Evolutionary conservation across 1,140 invertebrate genomes (phyloP).

Genomic region (Caenorhabditis brenneri): DNA sequence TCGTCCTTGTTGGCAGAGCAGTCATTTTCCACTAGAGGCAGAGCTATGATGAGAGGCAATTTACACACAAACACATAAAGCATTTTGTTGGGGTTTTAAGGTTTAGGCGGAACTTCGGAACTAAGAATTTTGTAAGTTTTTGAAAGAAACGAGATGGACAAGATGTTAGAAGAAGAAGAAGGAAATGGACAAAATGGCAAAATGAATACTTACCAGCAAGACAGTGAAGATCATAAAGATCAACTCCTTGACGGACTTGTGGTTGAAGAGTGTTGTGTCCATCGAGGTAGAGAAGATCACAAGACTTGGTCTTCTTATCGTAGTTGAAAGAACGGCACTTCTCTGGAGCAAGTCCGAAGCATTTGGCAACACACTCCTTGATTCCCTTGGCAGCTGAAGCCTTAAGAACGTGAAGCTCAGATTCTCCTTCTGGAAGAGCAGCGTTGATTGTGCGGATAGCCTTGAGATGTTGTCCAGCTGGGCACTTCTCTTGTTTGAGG

Average conservation of each 20-base stretch:
- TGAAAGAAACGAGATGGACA: slow-evolving; percentile 2
- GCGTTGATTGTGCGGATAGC: slow-evolving; percentile 66
- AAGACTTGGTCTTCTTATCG: slow-evolving; percentile 63
- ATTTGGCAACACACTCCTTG: slow-evolving; percentile 63
- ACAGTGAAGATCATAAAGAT: slow-evolving; percentile 69
- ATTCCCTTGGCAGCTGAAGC: slow-evolving; percentile 53
- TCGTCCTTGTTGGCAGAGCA: slow-evolving; percentile 62
- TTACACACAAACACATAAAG: slow-evolving; percentile 35
- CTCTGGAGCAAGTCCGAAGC: slow-evolving; percentile 63
- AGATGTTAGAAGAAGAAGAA: neutral
- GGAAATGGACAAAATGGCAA: neutral
- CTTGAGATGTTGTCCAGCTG: slow-evolving; percentile 60
- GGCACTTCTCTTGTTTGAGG: slow-evolving; percentile 65
- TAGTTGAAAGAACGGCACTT: slow-evolving; percentile 70
- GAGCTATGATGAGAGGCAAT: slow-evolving; percentile 44
- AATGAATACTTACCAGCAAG: slow-evolving; percentile 57
- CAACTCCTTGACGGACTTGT: slow-evolving; percentile 64
- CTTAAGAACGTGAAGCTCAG: slow-evolving; percentile 67
- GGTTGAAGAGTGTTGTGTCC: slow-evolving; percentile 67
- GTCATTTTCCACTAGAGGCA: slow-evolving; percentile 52
- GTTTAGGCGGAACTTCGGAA: slow-evolving; percentile 25
- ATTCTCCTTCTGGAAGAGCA: slow-evolving; percentile 68
- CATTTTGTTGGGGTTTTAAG: neutral
- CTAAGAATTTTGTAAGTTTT: slow-evolving; percentile 9
- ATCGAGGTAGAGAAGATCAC: slow-evolving; percentile 69